Conservation (phyloP, 2,888 invertebrate species). For the Brachypalpus laphriformis region DNA sequence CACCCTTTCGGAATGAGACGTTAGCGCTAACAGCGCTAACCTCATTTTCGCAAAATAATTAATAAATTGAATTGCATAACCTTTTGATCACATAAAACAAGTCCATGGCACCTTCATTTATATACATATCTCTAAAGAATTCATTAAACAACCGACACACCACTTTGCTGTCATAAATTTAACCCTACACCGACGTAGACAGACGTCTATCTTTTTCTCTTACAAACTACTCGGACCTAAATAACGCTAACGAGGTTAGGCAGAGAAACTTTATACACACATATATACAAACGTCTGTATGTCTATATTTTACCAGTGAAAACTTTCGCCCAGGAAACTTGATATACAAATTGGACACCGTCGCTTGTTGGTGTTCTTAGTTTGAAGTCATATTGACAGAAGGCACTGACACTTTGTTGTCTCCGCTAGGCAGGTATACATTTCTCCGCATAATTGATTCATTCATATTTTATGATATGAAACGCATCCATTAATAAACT, state of each 20-base stretch:
- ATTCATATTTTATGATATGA: slow-evolving; percentile 63
- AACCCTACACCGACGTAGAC: neutral
- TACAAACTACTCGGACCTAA: slow-evolving; percentile 2
- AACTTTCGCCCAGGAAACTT: slow-evolving; percentile 13
- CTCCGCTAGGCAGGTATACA: slow-evolving; percentile 22
- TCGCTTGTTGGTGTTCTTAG: neutral
- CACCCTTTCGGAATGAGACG: no score
- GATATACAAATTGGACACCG: slow-evolving; percentile 13
- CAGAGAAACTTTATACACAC: neutral
- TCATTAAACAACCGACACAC: slow-evolving; percentile 7
- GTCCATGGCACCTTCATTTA: slow-evolving; percentile 26
- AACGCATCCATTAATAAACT: slow-evolving; percentile 63
- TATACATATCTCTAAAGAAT: slow-evolving; percentile 52
- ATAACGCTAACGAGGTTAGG: slow-evolving; percentile 10
- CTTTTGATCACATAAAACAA: slow-evolving; percentile 29
- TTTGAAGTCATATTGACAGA: slow-evolving; percentile 17
- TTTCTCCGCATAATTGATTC: slow-evolving; percentile 52
- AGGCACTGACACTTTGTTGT: slow-evolving; percentile 21
- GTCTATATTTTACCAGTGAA: neutral
- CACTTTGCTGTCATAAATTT: slow-evolving; percentile 20
- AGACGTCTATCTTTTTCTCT: neutral
- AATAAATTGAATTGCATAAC: slow-evolving; percentile 40
- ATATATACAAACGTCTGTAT: neutral
- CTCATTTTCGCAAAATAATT: neutral
- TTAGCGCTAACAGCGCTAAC: neutral